Conservation (phyloP, 23 tunicate species). For the Oikopleura dioica region DNA sequence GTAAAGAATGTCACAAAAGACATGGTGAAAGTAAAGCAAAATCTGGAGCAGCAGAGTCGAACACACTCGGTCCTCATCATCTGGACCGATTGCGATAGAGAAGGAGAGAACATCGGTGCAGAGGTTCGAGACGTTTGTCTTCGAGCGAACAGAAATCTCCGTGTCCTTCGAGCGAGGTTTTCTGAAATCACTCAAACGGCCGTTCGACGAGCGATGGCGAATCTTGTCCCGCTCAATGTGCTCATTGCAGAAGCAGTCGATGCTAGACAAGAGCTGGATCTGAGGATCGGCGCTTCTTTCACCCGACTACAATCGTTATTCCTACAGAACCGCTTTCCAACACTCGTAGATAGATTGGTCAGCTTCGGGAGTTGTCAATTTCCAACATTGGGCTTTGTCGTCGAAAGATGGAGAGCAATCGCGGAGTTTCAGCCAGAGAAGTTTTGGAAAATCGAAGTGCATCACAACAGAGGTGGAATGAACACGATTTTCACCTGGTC, state of each 20-base stretch:
- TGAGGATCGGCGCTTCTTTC: slow-evolving; percentile 81
- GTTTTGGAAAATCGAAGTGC: slow-evolving; percentile 74
- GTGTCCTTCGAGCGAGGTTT: slow-evolving; percentile 49
- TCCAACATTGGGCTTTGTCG: slow-evolving; percentile 88
- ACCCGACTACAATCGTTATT: slow-evolving; percentile 72
- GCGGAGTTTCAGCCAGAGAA: slow-evolving; percentile 55
- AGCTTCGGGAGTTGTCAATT: slow-evolving; percentile 93
- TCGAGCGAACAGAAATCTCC: slow-evolving; percentile 33
- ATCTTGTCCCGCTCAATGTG: slow-evolving; percentile 31
- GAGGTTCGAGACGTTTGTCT: slow-evolving; percentile 44
- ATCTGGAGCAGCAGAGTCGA: slow-evolving; percentile 47
- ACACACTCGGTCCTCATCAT: slow-evolving; percentile 35
- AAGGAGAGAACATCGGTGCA: slow-evolving; percentile 80
- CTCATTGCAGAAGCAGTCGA: slow-evolving; percentile 63
- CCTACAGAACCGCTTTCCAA: slow-evolving; percentile 72
- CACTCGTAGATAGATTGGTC: slow-evolving; percentile 33
- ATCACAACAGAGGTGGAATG: slow-evolving; percentile 13
- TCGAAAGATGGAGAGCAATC: slow-evolving; percentile 75
- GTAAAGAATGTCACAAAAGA: slow-evolving; percentile 41
- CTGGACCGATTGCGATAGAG: slow-evolving; percentile 97
- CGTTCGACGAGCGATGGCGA: background rate
- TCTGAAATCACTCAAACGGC: slow-evolving; percentile 82
- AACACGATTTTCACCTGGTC: slow-evolving; percentile 47
- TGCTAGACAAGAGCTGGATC: slow-evolving; percentile 64
- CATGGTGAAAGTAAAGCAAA: slow-evolving; percentile 58